phyloP scores from a whole-genome alignment of 2,797 vertebrate species.

The Ceyx erithaca region DNA sequence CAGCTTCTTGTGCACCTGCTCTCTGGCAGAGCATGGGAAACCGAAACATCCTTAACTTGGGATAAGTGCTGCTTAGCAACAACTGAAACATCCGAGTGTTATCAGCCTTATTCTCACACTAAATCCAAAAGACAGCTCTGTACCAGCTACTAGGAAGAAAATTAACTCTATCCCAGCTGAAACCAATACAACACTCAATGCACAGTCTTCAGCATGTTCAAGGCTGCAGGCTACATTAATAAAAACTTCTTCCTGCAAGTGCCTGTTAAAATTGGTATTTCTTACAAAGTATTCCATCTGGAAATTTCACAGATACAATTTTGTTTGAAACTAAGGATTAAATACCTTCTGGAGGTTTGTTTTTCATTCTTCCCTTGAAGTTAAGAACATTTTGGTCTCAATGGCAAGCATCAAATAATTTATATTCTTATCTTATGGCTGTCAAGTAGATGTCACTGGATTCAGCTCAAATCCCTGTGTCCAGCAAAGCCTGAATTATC shows the following conservation, averaged over 20 bases:
- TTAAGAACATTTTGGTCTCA: background rate
- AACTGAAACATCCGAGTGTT: background rate
- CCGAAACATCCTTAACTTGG: background rate
- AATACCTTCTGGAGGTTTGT: background rate
- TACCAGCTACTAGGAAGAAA: background rate
- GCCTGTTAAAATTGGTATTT: background rate
- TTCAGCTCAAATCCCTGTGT: background rate
- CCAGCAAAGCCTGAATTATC: conserved; percentile 5
- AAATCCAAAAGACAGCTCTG: background rate
- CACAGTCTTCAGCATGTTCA: background rate
- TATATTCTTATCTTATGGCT: background rate
- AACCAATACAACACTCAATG: rapidly evolving
- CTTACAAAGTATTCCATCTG: background rate
- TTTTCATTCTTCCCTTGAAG: background rate
- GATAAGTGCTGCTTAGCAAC: background rate
- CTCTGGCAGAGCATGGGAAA: background rate
- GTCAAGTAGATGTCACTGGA: background rate
- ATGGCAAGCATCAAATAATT: conserved; percentile 8
- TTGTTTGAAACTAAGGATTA: background rate
- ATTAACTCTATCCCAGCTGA: background rate
- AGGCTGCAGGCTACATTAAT: background rate
- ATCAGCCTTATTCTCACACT: background rate
- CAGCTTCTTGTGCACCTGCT: background rate
- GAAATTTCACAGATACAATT: background rate
- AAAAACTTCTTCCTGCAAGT: background rate